Conservation (phyloP, 2,888 invertebrate genomes). For the Plagiodera versicolora region DNA sequence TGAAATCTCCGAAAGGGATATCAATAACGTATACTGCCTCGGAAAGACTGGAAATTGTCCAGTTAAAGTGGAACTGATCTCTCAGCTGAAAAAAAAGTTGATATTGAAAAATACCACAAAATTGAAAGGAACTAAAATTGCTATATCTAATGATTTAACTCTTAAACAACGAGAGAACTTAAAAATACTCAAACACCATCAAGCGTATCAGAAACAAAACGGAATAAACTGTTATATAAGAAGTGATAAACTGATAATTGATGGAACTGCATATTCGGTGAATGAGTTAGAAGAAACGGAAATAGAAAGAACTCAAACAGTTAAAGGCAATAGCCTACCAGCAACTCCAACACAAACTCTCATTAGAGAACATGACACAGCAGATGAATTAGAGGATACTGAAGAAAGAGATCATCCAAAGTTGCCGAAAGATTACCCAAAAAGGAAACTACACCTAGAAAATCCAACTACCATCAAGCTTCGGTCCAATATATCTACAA, state of each 20-base stretch:
- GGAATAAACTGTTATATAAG: constrained; percentile 1
- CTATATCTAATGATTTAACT: not conserved
- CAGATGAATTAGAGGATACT: no score
- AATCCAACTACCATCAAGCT: no score
- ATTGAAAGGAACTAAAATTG: constrained; percentile 1
- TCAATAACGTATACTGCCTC: not conserved
- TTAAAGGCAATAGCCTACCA: no score
- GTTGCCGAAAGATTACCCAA: no score
- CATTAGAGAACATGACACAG: no score
- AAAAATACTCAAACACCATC: not conserved
- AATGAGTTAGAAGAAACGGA: no score
- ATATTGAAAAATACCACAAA: not conserved
- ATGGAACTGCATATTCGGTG: no score
- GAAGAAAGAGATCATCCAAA: no score
- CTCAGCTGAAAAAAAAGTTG: not conserved
- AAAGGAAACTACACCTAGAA: no score
- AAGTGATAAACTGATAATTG: not conserved
- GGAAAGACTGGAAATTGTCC: not conserved
- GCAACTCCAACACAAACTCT: no score
- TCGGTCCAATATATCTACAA: no score
- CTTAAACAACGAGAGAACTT: not conserved
- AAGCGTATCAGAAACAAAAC: not conserved
- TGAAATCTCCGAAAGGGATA: not conserved
- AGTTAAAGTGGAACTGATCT: not conserved
- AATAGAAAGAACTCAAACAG: no score